Evolutionary conservation across 2,113 vertebrate genomes (phyloP).

Genomic region (Pogona vitticeps): DNA sequence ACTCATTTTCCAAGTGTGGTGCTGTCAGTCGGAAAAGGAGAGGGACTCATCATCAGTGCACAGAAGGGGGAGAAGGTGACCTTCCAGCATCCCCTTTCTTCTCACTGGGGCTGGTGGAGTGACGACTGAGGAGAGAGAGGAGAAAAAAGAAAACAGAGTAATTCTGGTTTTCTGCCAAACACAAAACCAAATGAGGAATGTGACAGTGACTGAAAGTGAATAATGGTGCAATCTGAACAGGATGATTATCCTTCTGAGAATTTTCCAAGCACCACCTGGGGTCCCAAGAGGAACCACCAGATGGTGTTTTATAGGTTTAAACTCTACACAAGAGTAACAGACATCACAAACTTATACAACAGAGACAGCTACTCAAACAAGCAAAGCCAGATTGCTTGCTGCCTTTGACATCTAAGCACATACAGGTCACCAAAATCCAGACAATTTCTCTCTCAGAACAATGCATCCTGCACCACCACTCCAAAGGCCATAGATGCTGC

Average conservation of each 20-base stretch:
- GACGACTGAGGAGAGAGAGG: too few relatives aligned
- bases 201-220: conserved; percentile 33
- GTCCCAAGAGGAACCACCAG: conserved; percentile 13
- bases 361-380: background rate
- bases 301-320: conserved; percentile 32
- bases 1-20: background rate
- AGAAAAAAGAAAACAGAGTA: conserved; percentile 16
- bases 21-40: background rate
- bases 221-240: conserved; percentile 51
- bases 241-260: conserved; percentile 43
- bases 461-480: background rate
- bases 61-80: background rate
- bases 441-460: background rate
- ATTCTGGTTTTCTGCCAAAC: conserved; percentile 33
- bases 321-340: background rate
- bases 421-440: fast-evolving
- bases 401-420: background rate
- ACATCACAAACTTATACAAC: conserved; percentile 1
- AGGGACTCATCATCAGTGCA: background rate
- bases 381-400: background rate
- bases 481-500: background rate
- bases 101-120: background rate
- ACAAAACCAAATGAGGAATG: conserved; percentile 51
- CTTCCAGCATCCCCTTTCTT: background rate
- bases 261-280: conserved; percentile 49